Conservation (phyloP, 2,797 vertebrate genomes). For the Darevskia nairensis region DNA sequence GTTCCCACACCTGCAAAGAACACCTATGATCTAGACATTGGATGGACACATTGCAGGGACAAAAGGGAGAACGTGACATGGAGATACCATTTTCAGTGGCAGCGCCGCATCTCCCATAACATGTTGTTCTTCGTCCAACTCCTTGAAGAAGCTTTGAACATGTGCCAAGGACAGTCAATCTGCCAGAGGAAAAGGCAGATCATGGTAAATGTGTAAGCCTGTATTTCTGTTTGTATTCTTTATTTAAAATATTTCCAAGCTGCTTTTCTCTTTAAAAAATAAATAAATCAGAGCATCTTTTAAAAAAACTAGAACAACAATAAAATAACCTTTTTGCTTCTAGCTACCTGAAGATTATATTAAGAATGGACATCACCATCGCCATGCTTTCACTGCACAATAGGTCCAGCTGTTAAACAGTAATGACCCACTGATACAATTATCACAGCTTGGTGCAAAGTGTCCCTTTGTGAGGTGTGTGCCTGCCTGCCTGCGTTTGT, state of each 20-base stretch:
- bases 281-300: not conserved
- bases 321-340: not conserved
- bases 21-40: not conserved
- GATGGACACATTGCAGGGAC: not conserved
- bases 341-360: not conserved
- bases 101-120: not conserved
- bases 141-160: not conserved
- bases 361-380: not conserved
- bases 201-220: not conserved
- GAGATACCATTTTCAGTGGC: not conserved
- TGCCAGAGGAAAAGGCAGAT: not conserved
- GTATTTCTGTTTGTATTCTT: not conserved
- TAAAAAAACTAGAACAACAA: not conserved
- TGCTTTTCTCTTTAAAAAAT: not conserved
- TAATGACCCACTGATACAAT: conserved; percentile 1
- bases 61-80: not conserved
- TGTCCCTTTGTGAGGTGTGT: not conserved
- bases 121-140: not conserved
- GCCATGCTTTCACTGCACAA: not conserved
- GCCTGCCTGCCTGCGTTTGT: not conserved
- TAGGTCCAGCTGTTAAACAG: not conserved
- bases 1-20: not conserved
- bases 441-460: conserved; percentile 15
- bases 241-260: not conserved
- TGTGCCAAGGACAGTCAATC: not conserved